These are phyloP conservation scores for Diadophis punctatus DNA, from an alignment of 2,113 vertebrate genomes.

Conservation along the genomic window DNA sequence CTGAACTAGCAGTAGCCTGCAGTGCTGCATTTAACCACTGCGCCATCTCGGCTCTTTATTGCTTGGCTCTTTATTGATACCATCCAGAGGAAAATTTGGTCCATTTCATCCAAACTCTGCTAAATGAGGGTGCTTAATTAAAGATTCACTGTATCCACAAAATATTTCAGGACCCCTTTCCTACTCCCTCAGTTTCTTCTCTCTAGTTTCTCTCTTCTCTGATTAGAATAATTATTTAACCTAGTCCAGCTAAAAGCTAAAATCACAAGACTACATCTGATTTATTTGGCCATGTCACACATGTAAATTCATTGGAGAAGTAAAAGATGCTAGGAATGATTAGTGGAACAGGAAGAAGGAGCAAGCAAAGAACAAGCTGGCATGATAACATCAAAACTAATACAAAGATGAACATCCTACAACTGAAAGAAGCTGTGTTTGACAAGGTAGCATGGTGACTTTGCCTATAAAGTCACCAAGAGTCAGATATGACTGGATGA, in stretches of 20 bases:
- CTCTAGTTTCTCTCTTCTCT: constrained; percentile 15
- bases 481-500: not conserved
- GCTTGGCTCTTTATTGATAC: too few species aligned
- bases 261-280: not conserved
- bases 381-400: not conserved
- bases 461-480: not conserved
- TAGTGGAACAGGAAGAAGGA: not conserved
- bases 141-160: not conserved
- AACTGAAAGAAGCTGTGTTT: not conserved
- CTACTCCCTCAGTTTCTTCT: constrained; percentile 34
- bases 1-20: too few species aligned
- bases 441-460: not conserved
- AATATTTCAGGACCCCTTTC: not conserved
- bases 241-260: not conserved
- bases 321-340: too few species aligned
- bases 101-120: not conserved
- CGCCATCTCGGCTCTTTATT: too few species aligned
- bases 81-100: not conserved
- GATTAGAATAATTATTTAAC: constrained; percentile 40
- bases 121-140: not conserved
- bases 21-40: too few species aligned
- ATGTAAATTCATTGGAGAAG: too few species aligned
- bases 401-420: not conserved
- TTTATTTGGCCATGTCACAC: too few species aligned
- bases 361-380: not conserved